Evolutionary conservation across 2,888 invertebrate species (phyloP), one percentile per base, ranked within the genome.

Genomic region (Balanococcus diminutus): DNA sequence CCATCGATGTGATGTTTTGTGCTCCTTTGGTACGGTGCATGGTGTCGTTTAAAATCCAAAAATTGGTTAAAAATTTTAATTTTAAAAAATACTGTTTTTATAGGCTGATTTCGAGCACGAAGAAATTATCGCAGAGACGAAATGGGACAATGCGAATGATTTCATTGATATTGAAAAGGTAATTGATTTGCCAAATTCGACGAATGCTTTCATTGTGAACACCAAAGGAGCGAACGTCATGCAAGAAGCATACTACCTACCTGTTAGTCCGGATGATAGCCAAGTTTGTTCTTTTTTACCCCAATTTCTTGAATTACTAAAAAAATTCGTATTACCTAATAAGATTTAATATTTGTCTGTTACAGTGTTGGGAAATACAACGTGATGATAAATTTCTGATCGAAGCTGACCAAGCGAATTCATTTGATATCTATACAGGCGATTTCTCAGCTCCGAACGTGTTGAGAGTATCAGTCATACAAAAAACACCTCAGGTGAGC

Each of bases 321-420:
- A n/a, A n/a, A n/a, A n/a, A n/a, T n/a, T n/a, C n/a, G n/a, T n/a
- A n/a, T n/a, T n/a, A n/a, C 5, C 51, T 51, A n/a, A n/a, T n/a
- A n/a, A n/a, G n/a, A n/a, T n/a, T n/a, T n/a, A n/a, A n/a, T n/a
- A n/a, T 19, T 5, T 39, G 3, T 81, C 8, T 36, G 28, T 81
- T 81, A n/a, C 28, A 86, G 86, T 81, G 81, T 31, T 86, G 86
- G 86, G 86, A 86, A 56, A 86, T 86, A 28, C 86, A 86, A 56
- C 42, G 86, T 1, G 86, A 86, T 32, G 86, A 86, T 39, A 86
- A 86, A 86, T 86, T 86, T 36, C 28, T 86, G 4, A 86, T 81
- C 32, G 86, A 86, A 56, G 86, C 86, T 6, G 86, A 86, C 22
- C 81, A 86, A 81, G 51, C 81, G 14, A 86, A 81, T 36, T 86